Conservation (phyloP, 2,113 vertebrate genomes). For the Pogonocichla stellata region DNA sequence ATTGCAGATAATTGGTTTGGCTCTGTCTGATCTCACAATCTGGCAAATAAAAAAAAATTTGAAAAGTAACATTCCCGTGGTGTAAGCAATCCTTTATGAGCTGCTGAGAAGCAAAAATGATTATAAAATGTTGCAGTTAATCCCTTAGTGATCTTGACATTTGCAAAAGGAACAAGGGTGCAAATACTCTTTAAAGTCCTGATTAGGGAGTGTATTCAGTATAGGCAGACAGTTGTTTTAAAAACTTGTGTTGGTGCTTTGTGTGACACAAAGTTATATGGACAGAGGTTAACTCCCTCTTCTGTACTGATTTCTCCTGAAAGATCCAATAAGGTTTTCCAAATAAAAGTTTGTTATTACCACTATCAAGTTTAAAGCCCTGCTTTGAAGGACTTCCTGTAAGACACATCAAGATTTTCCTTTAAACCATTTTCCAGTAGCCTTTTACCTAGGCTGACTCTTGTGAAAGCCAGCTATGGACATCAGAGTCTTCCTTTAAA, state of each 20-base stretch:
- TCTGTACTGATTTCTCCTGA: not conserved
- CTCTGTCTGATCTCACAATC: slow-evolving; percentile 14
- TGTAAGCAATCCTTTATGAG: not conserved
- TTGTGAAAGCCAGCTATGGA: not conserved
- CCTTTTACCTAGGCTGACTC: not conserved
- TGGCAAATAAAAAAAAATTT: not conserved
- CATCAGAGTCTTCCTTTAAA: not conserved
- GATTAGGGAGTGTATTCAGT: not conserved
- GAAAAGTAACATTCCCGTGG: not conserved
- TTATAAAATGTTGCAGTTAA: slow-evolving; percentile 31
- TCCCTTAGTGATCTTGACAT: slow-evolving; percentile 36
- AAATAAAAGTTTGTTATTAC: not conserved
- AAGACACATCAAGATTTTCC: not conserved
- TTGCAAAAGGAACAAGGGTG: not conserved
- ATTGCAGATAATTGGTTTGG: slow-evolving; percentile 19
- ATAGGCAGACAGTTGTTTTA: not conserved
- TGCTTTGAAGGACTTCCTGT: not conserved
- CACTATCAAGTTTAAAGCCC: not conserved
- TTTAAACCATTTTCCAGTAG: not conserved
- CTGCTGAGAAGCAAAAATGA: not conserved
- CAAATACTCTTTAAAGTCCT: not conserved
- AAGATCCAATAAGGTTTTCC: not conserved
- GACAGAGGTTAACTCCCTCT: not conserved
- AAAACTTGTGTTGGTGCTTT: not conserved
- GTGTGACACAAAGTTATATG: not conserved